Percentiles rank a stretch among this genome's conserved stretches.
Conservation (phyloP, 2,797 vertebrate genomes). For the Aselliscus stoliczkanus region DNA sequence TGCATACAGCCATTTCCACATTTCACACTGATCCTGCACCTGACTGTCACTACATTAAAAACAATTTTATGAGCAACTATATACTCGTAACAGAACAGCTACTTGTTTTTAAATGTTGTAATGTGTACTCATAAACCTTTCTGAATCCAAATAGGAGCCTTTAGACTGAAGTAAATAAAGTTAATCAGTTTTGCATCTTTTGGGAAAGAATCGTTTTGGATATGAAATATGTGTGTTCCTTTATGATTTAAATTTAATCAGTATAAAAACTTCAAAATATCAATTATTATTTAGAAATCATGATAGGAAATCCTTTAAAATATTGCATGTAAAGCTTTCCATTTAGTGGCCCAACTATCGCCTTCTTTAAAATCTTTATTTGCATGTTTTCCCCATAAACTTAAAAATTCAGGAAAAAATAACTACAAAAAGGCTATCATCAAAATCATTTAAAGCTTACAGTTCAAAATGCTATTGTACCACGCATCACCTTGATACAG, state of each 20-base stretch:
- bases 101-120: not conserved
- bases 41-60: slow-evolving; percentile 58
- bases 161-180: not conserved
- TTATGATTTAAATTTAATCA: slow-evolving; percentile 54
- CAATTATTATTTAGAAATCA: slow-evolving; percentile 12
- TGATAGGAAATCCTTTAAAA: not conserved
- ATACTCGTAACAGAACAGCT: not conserved
- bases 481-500: not conserved
- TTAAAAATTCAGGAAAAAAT: not conserved
- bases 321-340: slow-evolving; percentile 42
- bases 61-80: slow-evolving; percentile 67
- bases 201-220: not conserved
- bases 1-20: slow-evolving; percentile 50
- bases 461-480: not conserved
- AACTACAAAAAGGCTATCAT: slow-evolving; percentile 7
- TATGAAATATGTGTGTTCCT: not conserved
- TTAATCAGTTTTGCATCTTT: slow-evolving; percentile 2
- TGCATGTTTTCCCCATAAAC: slow-evolving; percentile 27
- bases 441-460: slow-evolving; percentile 35
- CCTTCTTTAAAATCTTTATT: slow-evolving; percentile 30
- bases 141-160: slow-evolving; percentile 32
- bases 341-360: slow-evolving; percentile 20
- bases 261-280: not conserved
- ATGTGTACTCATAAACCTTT: slow-evolving; percentile 49
- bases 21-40: slow-evolving; percentile 43